Base-by-base conservation (phyloP, 2,888 invertebrate genomes). In the Heterodera filipjevi region DNA sequence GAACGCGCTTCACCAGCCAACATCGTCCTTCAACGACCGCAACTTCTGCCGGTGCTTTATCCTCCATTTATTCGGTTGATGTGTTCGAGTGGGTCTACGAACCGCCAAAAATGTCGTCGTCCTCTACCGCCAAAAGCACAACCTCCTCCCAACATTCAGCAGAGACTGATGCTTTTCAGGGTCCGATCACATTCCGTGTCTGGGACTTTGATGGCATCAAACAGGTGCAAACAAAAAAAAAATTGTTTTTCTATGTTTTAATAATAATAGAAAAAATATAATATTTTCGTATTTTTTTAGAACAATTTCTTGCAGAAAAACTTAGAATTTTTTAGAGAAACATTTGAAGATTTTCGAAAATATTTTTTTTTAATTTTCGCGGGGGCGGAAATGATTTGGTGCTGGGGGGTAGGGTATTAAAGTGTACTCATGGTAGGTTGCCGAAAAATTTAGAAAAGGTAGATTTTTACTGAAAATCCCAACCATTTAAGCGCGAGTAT, bases 181-280 rank as follows among this genome's bases (percentile, higher is more conserved):
- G 94, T 0, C 93, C 95, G 0, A 94, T 96, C 76, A 93, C 94
- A 35, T 90, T 91, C 82, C 85, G 96, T 77, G 98, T 98, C 0
- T 99, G 98, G 98, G 99, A 99, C 90, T 99, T 99, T 90, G 97
- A 97, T 6, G 98, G 98, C 27, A 53, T 79, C 39, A 35, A 77
- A 33, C 44, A 73, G 74, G 33, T 33, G 59, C 19, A n/a, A n/a
- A n/a, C n/a, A n/a, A n/a, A n/a, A n/a, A n/a, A n/a, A n/a, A n/a
- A n/a, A n/a, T n/a, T n/a, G n/a, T n/a, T n/a, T n/a, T n/a, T n/a
- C n/a, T n/a, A n/a, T n/a, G n/a, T n/a, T n/a, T n/a, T n/a, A n/a
- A n/a, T n/a, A n/a, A n/a, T n/a, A n/a, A n/a, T n/a, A n/a, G n/a
- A n/a, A n/a, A n/a, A n/a, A n/a, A n/a, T n/a, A n/a, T n/a, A n/a